These are phyloP conservation scores for Callosobruchus maculatus DNA, from an alignment of 2,888 invertebrate genomes.

Conservation along the genomic window DNA sequence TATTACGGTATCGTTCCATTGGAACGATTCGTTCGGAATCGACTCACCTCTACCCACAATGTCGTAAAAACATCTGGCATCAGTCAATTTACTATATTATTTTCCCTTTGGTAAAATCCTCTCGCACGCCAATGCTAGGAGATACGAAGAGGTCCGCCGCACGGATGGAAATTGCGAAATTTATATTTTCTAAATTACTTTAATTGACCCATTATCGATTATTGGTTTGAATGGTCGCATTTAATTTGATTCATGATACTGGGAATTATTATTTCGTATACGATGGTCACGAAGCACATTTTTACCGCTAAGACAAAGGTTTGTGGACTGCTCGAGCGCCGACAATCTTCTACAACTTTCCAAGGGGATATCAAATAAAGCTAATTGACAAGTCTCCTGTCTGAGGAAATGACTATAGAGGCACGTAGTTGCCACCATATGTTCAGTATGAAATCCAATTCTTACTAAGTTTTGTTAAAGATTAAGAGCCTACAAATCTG, in stretches of 20 bases:
- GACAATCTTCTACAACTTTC: neutral
- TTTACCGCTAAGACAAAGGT: neutral
- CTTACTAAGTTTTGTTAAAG: too few species aligned
- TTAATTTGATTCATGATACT: neutral
- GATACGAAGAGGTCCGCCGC: neutral
- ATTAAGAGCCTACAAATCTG: too few species aligned
- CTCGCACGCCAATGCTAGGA: neutral
- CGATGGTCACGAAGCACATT: neutral
- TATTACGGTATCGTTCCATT: too few species aligned
- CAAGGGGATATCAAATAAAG: neutral
- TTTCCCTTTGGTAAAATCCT: neutral
- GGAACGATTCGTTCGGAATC: too few species aligned
- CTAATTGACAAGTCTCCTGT: neutral
- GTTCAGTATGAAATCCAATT: too few species aligned
- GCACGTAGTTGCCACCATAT: neutral
- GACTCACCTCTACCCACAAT: too few species aligned
- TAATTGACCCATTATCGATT: neutral
- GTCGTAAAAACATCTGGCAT: too few species aligned
- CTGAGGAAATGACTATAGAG: neutral
- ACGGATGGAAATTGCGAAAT: neutral
- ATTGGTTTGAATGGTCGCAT: neutral
- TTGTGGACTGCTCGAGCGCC: neutral
- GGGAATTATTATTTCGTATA: neutral
- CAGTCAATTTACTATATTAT: too few species aligned
- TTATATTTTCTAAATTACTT: neutral